These are phyloP conservation scores for Cyprinodon brontotheroides DNA, from an alignment of 2,113 vertebrate genomes.

Conservation along the genomic window DNA sequence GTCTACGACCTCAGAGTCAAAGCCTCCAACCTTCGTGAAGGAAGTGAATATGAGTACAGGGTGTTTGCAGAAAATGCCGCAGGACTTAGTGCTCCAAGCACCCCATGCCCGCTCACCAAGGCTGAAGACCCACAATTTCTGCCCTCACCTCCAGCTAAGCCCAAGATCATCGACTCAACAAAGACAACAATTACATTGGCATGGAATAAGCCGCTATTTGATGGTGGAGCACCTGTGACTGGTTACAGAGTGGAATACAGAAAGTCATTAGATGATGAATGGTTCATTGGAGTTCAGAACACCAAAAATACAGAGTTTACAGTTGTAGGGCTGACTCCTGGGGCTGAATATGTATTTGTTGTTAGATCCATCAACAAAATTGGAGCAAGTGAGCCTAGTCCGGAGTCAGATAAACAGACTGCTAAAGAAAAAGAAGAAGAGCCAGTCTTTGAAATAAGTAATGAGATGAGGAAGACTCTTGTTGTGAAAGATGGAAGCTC, in stretches of 20 bases:
- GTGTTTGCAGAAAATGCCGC: slow-evolving; percentile 97
- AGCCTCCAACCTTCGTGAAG: slow-evolving; percentile 89
- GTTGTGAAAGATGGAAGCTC: slow-evolving; percentile 94
- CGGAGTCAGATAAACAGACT: slow-evolving; percentile 87
- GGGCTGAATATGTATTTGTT: slow-evolving; percentile 91
- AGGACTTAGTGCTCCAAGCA: slow-evolving; percentile 92
- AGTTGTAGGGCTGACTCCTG: slow-evolving; percentile 85
- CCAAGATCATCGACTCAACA: slow-evolving; percentile 91
- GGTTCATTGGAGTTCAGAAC: slow-evolving; percentile 89
- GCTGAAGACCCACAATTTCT: slow-evolving; percentile 95
- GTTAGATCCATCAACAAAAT: slow-evolving; percentile 95
- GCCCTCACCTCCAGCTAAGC: slow-evolving; percentile 93
- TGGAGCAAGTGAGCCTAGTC: slow-evolving; percentile 91
- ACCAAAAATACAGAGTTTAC: slow-evolving; percentile 94
- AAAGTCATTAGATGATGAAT: slow-evolving; percentile 89
- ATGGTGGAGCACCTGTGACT: slow-evolving; percentile 92
- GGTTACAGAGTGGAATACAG: slow-evolving; percentile 95
- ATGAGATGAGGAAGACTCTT: slow-evolving; percentile 96
- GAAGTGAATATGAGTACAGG: slow-evolving; percentile 94
- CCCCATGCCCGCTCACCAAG: slow-evolving; percentile 84
- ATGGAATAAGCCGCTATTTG: slow-evolving; percentile 96
- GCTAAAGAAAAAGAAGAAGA: slow-evolving; percentile 97
- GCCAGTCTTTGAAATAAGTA: slow-evolving; percentile 93
- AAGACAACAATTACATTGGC: slow-evolving; percentile 86
- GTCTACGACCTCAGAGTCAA: slow-evolving; percentile 98